Evolutionary conservation across 2,888 invertebrate genomes (phyloP), one percentile per base, ranked within the genome.

Genomic region (Nebria brevicollis): DNA sequence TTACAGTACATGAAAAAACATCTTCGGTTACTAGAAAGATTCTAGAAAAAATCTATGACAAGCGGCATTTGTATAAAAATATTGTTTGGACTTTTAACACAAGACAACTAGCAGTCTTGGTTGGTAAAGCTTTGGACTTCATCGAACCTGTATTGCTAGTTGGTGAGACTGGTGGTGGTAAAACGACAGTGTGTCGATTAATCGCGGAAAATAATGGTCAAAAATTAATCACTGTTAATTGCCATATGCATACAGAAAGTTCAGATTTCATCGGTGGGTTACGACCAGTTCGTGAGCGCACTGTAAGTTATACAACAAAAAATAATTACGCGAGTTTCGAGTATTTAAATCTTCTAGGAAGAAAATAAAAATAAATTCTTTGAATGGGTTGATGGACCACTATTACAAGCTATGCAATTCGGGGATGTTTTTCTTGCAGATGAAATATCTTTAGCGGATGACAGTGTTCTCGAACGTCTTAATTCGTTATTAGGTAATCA

Each of bases 161-260:
- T 0, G 99, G 99, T 10, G 98, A 98, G 87, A 99, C 99, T 0
- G 99, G 98, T 0, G 97, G 98, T 87, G 99, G 99, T 0, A 99
- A 99, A 91, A 99, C 99, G 0, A 98, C 98, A 0, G 93, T 98
- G 4, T 98, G 98, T 85, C 97, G 99, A 90, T 90, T 98, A 20
- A 91, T 97, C 76, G 95, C 98, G 5, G 91, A 93, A 42, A 90
- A 95, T 77, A 92, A 91, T 82, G 88, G 90, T 0, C 93, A 93
- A 77, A 89, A 93, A 77, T 90, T 99, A 66, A 91, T 94, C 78
- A 94, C 96, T 66, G 93, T 99, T 1, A 99, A 99, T 89, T 99
- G 99, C 89, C 99, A 99, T 87, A 97, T 99, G 95, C 97, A 99
- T 87, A 98, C 98, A 0, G 99, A 99, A 89, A 97, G 98, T 84